Conservation (phyloP, 1,140 invertebrate genomes). For the Nylanderia fulva region DNA sequence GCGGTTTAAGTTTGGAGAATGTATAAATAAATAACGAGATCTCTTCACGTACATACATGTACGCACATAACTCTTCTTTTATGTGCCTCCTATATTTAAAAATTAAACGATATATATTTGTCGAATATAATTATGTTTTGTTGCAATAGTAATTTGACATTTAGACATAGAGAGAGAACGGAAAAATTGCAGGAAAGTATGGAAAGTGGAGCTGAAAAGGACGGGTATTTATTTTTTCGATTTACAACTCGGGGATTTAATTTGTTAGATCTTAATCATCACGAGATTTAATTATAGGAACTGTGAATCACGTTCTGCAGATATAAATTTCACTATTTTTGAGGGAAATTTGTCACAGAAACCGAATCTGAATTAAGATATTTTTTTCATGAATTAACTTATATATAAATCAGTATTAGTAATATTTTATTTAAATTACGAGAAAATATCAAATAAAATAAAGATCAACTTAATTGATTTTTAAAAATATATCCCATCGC, state of each 20-base stretch:
- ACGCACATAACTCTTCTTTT: background rate
- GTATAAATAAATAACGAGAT: conserved; percentile 38
- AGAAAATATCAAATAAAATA: background rate
- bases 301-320: background rate
- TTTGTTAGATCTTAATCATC: background rate
- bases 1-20: conserved; percentile 27
- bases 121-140: conserved; percentile 1
- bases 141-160: conserved; percentile 8
- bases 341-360: background rate
- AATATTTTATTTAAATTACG: no score
- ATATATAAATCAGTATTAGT: no score
- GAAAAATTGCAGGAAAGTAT: conserved; percentile 28
- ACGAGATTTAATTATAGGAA: background rate
- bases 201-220: background rate
- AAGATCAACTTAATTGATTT: no score
- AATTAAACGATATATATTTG: background rate
- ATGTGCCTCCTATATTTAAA: background rate
- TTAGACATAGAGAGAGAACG: conserved; percentile 31
- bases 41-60: background rate
- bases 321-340: background rate
- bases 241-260: background rate
- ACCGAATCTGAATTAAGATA: background rate
- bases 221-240: background rate
- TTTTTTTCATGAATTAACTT: background rate
- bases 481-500: background rate